Percentiles rank a stretch among this genome's conserved stretches.
phyloP scores from a whole-genome alignment of 2,797 vertebrate species.

The Gambelia wislizenii region DNA sequence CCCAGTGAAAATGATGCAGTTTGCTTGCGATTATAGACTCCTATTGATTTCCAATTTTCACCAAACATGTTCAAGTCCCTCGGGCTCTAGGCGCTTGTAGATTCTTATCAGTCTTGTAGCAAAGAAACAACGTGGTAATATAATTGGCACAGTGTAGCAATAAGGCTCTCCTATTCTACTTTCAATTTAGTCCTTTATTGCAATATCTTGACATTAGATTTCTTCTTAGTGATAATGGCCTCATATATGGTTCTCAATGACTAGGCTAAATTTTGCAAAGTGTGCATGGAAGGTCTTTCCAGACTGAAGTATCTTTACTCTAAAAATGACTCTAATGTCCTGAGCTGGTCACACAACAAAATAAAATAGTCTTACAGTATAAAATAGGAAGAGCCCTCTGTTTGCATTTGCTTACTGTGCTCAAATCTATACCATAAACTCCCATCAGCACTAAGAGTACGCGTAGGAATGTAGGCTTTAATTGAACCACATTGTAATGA shows the following conservation, averaged over 20 bases:
- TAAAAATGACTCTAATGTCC: slow-evolving; percentile 49
- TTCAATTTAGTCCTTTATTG: slow-evolving; percentile 87
- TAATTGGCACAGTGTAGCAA: slow-evolving; percentile 78
- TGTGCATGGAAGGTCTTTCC: slow-evolving; percentile 49
- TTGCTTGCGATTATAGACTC: slow-evolving; percentile 85
- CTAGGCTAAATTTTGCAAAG: slow-evolving; percentile 66
- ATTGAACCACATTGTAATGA: slow-evolving; percentile 32
- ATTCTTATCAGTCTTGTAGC: slow-evolving; percentile 78
- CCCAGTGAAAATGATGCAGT: slow-evolving; percentile 80
- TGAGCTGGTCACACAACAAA: slow-evolving; percentile 18
- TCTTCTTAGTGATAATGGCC: slow-evolving; percentile 68
- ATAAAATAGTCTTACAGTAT: slow-evolving; percentile 15
- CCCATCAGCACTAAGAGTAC: background rate
- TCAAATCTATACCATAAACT: background rate
- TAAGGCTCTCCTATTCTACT: slow-evolving; percentile 80
- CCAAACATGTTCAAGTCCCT: slow-evolving; percentile 75
- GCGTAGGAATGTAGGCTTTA: slow-evolving; percentile 36
- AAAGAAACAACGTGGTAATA: slow-evolving; percentile 81
- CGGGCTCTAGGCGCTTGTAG: slow-evolving; percentile 77
- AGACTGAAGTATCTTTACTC: slow-evolving; percentile 54
- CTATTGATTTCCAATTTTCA: slow-evolving; percentile 88
- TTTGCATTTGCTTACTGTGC: background rate
- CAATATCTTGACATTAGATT: slow-evolving; percentile 85
- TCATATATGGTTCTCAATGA: slow-evolving; percentile 67
- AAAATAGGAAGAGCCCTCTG: slow-evolving; percentile 11